Evolutionary conservation across 2,797 vertebrate species (phyloP), one percentile per base, ranked within the genome.

Genomic region (Huso huso): DNA sequence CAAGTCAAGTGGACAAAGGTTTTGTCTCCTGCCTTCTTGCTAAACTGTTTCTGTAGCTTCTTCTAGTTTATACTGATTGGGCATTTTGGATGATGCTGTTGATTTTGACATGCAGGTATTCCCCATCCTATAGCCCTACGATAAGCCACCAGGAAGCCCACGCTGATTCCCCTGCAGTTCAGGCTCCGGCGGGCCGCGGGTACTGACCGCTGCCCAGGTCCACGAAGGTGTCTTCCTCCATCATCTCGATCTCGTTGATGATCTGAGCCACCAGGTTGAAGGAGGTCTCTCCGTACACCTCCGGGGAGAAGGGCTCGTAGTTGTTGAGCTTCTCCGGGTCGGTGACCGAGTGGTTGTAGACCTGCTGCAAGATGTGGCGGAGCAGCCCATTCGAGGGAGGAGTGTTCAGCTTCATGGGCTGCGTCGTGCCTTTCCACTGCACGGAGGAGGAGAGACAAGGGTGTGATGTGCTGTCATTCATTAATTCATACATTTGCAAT

Each of bases 281-380:
- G 15, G 95, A 98, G 0, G 97, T 99, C 82, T 99, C 97, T 37
- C 97, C 97, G 0, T 99, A 99, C 61, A 99, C 97, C 78, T 99
- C 97, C 0, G 97, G 97, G 70, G 96, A 99, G 77, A 99, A 99
- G 69, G 97, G 97, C 83, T 99, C 96, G 0, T 99, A 99, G 87
- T 98, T 99, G 91, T 99, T 99, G 61, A 99, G 93, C 77, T 99
- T 99, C 84, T 99, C 97, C 0, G 97, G 97, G 79, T 99, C 97
- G 0, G 95, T 99, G 74, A 99, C 96, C 0, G 97, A 99, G 91
- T 99, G 97, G 90, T 99, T 99, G 81, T 99, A 99, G 4, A 99
- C 97, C 83, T 99, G 97, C 89, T 99, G 97, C 62, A 99, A 88
- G 82, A 99, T 94, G 81, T 99, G 97, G 66, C 97, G 83, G 65